A percentile compares a stretch with the other conserved stretches of the same genome.
Evolutionary conservation across 37 sponge, comb jelly and placozoan species (phyloP).

Genomic region (Diacarnus erythraeanus): DNA sequence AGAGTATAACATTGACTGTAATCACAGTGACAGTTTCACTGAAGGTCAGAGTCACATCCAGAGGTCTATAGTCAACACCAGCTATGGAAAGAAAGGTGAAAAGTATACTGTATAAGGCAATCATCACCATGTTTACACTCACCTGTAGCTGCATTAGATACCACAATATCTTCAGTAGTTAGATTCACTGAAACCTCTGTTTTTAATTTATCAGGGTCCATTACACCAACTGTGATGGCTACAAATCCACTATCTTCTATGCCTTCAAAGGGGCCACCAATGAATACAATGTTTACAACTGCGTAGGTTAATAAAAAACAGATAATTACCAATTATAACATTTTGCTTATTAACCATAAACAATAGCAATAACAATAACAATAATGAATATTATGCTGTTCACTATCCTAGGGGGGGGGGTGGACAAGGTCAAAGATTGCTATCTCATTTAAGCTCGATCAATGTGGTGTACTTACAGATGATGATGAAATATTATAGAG

Average conservation of each 20-base stretch:
- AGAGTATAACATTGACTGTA: background rate
- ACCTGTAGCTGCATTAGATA: background rate
- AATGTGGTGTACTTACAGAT: too few relatives aligned
- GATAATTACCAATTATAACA: too few relatives aligned
- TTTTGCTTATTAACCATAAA: too few relatives aligned
- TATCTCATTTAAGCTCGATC: too few relatives aligned
- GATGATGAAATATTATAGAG: too few relatives aligned
- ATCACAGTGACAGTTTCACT: background rate
- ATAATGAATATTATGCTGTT: too few relatives aligned
- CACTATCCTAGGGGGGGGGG: too few relatives aligned
- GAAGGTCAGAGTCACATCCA: background rate
- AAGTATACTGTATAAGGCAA: background rate
- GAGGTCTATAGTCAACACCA: background rate
- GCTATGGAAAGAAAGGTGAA: background rate
- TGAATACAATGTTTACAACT: slow-evolving; percentile 4
- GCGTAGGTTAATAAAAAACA: too few relatives aligned
- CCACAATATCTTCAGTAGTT: slow-evolving; percentile 1
- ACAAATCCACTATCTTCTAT: background rate
- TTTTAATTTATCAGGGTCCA: too few relatives aligned
- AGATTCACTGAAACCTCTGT: background rate
- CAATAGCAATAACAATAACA: too few relatives aligned
- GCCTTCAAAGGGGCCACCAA: background rate
- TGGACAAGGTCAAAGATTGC: too few relatives aligned
- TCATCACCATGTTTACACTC: background rate
- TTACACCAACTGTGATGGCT: background rate